Base-by-base conservation (phyloP, 2,797 vertebrate species). In the Sebastes jordani region DNA sequence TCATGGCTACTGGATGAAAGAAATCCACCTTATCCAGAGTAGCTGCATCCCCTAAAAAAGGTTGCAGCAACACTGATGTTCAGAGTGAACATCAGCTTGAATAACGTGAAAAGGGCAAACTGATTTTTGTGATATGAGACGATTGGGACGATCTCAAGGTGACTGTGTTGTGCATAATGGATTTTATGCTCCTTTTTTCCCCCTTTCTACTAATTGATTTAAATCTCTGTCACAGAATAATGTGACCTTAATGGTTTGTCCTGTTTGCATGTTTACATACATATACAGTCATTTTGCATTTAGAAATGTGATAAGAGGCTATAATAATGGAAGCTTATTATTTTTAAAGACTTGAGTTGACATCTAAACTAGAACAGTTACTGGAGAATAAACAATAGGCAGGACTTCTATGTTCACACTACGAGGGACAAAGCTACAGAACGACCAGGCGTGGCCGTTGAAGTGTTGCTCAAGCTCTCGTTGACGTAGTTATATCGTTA, bases 181-280 rank as follows among this genome's bases (percentile, higher is more conserved):
- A 91, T 94, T 92, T 89, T 67, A 86, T 81, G 88, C 84, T 86
- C 56, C 22, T 42, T 71, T 87, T 71, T 75, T 42, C 16, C 25
- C 25, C 56, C 66, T 25, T 23, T 82, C 77, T 72, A 49, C 64
- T 85, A 89, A 91, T 91, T 86, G 66, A 89, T 88, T 90, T 85
- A 78, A 74, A 34, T 73, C 68, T 71, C 65, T 27, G 62, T 73
- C 71, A 73, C 32, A 32, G 71, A 78, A 78, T 90, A 22, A 90
- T 86, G 20, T 84, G 81, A 91, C 81, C 84, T 90, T 86, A 87
- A 91, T 85, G 86, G 78, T 78, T 83, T 76, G 80, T 83, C 83
- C 78, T 85, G 65, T 83, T 81, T 80, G 78, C 80, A 61, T 82
- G 78, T 85, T 87, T 60, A 67, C 59, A 68, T 34, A 42, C 38